Evolutionary conservation across 2,113 vertebrate species (phyloP), one percentile per base, ranked within the genome.

Genomic region (Kobus ellipsiprymnus): DNA sequence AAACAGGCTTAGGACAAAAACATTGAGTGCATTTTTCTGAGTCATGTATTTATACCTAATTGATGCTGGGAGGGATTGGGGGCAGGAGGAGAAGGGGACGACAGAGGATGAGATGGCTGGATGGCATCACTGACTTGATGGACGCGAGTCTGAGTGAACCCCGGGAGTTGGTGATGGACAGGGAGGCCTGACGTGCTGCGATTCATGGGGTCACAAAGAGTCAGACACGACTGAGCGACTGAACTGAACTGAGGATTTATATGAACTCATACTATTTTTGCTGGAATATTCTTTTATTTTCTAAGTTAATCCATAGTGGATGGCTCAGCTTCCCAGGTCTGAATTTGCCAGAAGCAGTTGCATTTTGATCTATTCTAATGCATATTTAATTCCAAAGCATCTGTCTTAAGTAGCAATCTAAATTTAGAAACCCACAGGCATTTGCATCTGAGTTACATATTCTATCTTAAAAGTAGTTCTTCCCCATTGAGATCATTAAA

Each of bases 371-470:
- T 95, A 87, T n/a, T 95, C 60, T 93, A 90, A 97, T 77, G 44
- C 27, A 95, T 93, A 97, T 84, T 87, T 94, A 96, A 92, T 94
- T 96, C n/a, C n/a, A 84, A 93, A 94, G 77, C 84, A 52, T 93
- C 82, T 97, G 90, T 84, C 80, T 77, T 60, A 77, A 84, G 62
- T 40, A 87, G 40, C 30, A 60, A 92, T 17, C 81, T 95, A 96
- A 97, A 95, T 90, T 89, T 84, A 97, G 62, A 95, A 96, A 77
- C 52, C 94, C 29, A 50, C 23, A 87, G 30, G 12, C 59, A 91
- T 67, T 11, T 96, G 33, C 33, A 95, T 88, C 89, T 95, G 55
- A 91, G 87, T 92, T 96, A 83, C 6, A 67, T 77, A 15, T 67
- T 90, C 12, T 54, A 90, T 71, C 46, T 67, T 88, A 77, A 90